Conservation (phyloP, 2,797 vertebrate genomes). For the Diglossa cyanea region DNA sequence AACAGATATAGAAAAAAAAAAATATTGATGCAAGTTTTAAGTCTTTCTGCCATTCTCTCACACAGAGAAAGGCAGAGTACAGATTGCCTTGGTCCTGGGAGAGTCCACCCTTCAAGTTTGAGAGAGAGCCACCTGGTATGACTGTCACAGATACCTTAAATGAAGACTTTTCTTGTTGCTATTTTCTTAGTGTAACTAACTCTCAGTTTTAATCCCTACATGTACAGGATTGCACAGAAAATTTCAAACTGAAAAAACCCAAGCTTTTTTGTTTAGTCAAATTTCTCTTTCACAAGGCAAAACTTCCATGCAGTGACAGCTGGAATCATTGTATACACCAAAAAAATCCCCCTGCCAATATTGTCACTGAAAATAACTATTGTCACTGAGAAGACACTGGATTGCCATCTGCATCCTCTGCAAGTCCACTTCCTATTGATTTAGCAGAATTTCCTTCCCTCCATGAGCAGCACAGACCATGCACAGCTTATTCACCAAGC, state of each 20-base stretch:
- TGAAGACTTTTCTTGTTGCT: neutral
- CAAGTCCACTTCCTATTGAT: neutral
- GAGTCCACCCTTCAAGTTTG: fast-evolving
- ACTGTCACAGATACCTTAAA: fast-evolving
- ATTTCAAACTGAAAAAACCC: neutral
- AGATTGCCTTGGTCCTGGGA: neutral
- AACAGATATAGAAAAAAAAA: neutral
- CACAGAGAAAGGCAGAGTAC: neutral
- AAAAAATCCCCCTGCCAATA: fast-evolving
- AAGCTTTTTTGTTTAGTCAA: neutral
- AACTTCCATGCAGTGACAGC: neutral
- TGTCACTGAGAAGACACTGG: neutral
- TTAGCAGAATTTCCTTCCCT: neutral
- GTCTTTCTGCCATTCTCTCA: neutral
- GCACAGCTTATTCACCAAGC: neutral
- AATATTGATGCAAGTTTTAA: neutral
- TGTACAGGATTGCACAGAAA: neutral
- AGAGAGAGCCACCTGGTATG: neutral
- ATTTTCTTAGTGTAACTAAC: neutral
- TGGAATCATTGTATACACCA: neutral
- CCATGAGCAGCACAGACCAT: neutral
- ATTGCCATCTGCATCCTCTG: neutral
- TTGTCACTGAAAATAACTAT: neutral
- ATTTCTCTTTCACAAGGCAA: neutral
- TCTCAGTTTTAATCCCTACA: neutral